Evolutionary conservation across 2,113 vertebrate species (phyloP).

Genomic region (pig (Sus scrofa)): T2T-Sscrofa CM000821.6:78965001-78965500

Average conservation of each 20-base stretch:
- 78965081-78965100: too few relatives aligned
- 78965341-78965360: background rate
- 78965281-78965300: background rate
- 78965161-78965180: too few relatives aligned
- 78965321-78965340: background rate
- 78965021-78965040: background rate
- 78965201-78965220: too few relatives aligned
- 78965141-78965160: too few relatives aligned
- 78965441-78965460: background rate
- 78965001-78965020: background rate
- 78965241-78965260: too few relatives aligned
- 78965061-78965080: too few relatives aligned
- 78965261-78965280: too few relatives aligned
- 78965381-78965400: background rate
- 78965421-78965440: background rate
- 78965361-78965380: background rate
- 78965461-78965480: background rate
- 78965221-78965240: too few relatives aligned
- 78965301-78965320: background rate
- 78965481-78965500: background rate
- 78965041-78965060: background rate
- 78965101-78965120: too few relatives aligned
- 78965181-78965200: too few relatives aligned
- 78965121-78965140: too few relatives aligned
- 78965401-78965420: background rate